These are phyloP conservation scores for Beris chalybata DNA, from an alignment of 2,888 invertebrate genomes.

Conservation along the genomic window DNA sequence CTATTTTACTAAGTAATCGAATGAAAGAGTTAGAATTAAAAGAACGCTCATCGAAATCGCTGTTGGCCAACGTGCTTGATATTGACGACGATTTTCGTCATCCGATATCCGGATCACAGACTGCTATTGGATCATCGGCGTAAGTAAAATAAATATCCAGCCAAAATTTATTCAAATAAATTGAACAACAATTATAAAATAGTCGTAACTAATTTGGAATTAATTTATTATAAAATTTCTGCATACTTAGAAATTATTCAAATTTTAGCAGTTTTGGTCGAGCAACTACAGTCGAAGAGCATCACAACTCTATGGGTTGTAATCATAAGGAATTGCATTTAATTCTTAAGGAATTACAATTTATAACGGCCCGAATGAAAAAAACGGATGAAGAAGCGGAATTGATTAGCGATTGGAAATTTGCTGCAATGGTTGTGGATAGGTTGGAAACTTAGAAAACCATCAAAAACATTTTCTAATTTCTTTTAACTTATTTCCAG, in stretches of 20 bases:
- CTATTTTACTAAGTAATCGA: constrained; percentile 84
- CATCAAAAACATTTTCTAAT: neutral
- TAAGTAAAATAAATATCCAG: constrained; percentile 50
- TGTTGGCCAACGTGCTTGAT: constrained; percentile 92
- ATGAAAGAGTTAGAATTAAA: constrained; percentile 92
- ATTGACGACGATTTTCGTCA: constrained; percentile 94
- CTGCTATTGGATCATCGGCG: constrained; percentile 68
- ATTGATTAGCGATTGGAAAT: constrained; percentile 95
- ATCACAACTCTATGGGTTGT: constrained; percentile 65
- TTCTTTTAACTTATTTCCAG: constrained; percentile 55
- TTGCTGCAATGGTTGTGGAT: constrained; percentile 98
- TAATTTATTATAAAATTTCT: constrained; percentile 3
- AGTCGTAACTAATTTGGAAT: neutral
- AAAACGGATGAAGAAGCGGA: constrained; percentile 93
- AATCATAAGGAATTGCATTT: constrained; percentile 85
- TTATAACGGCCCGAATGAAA: constrained; percentile 91
- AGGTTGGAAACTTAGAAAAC: constrained; percentile 58
- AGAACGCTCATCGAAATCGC: constrained; percentile 90
- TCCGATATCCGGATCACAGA: constrained; percentile 61
- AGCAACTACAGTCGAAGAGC: constrained; percentile 76
- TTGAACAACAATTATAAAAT: constrained; percentile 1
- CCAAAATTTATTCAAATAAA: neutral
- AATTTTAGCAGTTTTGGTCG: constrained; percentile 64
- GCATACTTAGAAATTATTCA: constrained; percentile 21
- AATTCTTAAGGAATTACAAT: constrained; percentile 90